Evolutionary conservation across 2,797 vertebrate species (phyloP).

Genomic region (Scomberomorus guttatus): DNA sequence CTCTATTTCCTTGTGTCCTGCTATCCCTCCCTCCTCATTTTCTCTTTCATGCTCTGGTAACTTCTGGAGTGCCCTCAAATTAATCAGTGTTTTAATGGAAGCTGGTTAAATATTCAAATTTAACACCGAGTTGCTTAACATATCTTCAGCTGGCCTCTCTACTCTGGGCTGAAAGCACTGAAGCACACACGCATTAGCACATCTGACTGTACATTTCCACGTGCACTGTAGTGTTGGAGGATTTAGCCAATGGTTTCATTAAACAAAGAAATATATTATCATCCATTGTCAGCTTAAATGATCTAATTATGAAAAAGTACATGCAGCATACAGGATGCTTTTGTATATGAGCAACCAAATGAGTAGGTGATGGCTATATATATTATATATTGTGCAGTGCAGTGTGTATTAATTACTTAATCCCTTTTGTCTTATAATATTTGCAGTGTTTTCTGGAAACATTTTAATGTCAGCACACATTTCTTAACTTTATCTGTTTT

Average conservation of each 20-base stretch:
- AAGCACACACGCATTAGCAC: constrained; percentile 1
- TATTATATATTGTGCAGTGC: neutral
- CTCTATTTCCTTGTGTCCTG: constrained; percentile 7
- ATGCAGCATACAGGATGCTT: neutral
- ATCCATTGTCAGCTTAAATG: constrained; percentile 7
- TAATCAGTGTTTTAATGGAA: constrained; percentile 81
- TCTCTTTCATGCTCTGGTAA: constrained; percentile 72
- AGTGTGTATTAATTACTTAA: neutral
- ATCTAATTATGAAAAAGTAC: constrained; percentile 5
- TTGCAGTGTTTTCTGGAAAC: neutral
- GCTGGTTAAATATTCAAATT: constrained; percentile 79
- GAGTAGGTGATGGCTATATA: neutral
- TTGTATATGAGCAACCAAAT: neutral
- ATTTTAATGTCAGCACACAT: neutral
- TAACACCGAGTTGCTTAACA: constrained; percentile 61
- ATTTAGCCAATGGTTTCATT: constrained; percentile 1
- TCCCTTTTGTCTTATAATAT: neutral
- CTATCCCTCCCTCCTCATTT: constrained; percentile 39
- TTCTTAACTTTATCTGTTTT: neutral
- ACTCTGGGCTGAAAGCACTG: constrained; percentile 29
- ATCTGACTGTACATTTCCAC: neutral
- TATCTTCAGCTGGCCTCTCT: constrained; percentile 47
- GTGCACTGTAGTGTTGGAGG: neutral
- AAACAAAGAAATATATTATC: constrained; percentile 5
- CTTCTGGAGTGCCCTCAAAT: constrained; percentile 77